Percentiles rank a stretch among this genome's conserved stretches.
These are phyloP conservation scores for Apodemia zela DNA, from an alignment of 2,888 invertebrate genomes.

Conservation along the genomic window DNA sequence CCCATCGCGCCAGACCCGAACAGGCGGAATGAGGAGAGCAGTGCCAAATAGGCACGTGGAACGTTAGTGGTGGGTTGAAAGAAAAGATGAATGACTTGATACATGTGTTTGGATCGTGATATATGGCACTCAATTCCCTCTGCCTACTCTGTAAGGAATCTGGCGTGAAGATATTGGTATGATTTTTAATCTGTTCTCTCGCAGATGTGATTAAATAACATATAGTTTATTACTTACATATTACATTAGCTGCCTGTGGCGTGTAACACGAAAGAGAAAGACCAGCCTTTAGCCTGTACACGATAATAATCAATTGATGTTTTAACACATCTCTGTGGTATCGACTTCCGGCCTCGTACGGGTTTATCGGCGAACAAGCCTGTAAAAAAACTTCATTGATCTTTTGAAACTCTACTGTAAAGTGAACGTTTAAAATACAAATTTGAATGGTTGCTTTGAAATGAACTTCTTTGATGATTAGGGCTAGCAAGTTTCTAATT, in stretches of 20 bases:
- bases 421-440: slow-evolving; percentile 40
- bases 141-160: too few species aligned
- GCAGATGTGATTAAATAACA: too few species aligned
- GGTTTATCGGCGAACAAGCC: slow-evolving; percentile 68
- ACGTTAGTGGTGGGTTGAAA: too few species aligned
- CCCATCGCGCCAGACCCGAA: too few species aligned
- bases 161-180: too few species aligned
- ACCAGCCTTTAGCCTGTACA: not conserved
- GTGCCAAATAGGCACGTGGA: too few species aligned
- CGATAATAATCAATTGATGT: slow-evolving; percentile 5
- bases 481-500: not conserved
- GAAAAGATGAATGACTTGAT: too few species aligned
- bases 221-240: too few species aligned
- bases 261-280: slow-evolving; percentile 1
- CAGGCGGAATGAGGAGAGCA: too few species aligned
- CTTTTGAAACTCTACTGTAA: slow-evolving; percentile 47
- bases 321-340: slow-evolving; percentile 24
- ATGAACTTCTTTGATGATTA: not conserved
- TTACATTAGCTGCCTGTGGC: not conserved
- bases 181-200: too few species aligned
- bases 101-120: too few species aligned
- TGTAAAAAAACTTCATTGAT: slow-evolving; percentile 43
- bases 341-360: slow-evolving; percentile 57
- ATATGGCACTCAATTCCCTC: too few species aligned
- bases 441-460: slow-evolving; percentile 35